These are phyloP conservation scores for Archocentrus centrarchus DNA, from an alignment of 2,113 vertebrate species.

Conservation along the genomic window DNA sequence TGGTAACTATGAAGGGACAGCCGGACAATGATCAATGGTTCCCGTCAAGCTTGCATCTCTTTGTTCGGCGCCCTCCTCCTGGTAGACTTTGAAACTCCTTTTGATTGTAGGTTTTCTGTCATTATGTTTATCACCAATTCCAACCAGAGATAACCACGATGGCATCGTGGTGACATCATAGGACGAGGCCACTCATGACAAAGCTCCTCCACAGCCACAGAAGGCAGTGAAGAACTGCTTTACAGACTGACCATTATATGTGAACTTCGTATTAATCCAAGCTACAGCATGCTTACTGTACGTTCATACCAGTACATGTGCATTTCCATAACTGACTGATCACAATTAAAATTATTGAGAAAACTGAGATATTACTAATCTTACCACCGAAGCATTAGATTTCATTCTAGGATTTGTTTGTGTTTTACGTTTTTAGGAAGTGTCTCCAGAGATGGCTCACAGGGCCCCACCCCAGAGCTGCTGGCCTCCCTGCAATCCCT, in stretches of 20 bases:
- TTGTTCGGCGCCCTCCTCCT: neutral
- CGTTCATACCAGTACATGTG: no score
- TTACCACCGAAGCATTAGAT: neutral
- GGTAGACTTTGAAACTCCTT: neutral
- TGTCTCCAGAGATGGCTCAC: slow-evolving; percentile 20
- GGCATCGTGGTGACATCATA: neutral
- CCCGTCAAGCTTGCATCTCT: neutral
- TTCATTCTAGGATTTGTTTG: slow-evolving; percentile 16
- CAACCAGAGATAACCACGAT: neutral
- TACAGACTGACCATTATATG: neutral
- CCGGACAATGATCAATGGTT: neutral
- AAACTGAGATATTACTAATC: neutral
- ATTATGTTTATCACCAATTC: neutral
- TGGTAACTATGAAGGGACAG: neutral
- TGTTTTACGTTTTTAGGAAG: slow-evolving; percentile 59
- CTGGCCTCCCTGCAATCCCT: slow-evolving; percentile 87
- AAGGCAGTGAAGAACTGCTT: neutral
- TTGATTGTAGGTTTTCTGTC: neutral
- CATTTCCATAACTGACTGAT: neutral
- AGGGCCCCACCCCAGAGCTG: slow-evolving; percentile 78
- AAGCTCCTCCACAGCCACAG: neutral
- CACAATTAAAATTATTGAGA: neutral
- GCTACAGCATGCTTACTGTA: no score
- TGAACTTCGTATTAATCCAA: neutral
- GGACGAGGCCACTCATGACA: neutral